A percentile compares a stretch with the other conserved stretches of the same genome.
phyloP scores from a whole-genome alignment of 1,140 invertebrate species.

The Samia ricini region DNA sequence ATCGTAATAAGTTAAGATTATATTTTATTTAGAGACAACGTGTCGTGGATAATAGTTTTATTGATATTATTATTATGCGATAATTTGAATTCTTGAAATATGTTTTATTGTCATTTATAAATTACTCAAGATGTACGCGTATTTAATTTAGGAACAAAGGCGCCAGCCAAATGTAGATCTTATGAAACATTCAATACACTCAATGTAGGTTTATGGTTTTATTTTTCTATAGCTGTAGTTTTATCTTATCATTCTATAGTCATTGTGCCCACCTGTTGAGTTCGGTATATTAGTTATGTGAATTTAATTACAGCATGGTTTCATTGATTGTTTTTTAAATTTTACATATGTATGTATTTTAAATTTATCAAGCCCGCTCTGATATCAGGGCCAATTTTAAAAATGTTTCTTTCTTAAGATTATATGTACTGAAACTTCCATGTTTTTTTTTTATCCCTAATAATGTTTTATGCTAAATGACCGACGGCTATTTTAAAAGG shows the following conservation, averaged over 20 bases:
- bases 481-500: neutral
- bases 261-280: conserved; percentile 64
- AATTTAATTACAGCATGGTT: conserved; percentile 10
- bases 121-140: neutral
- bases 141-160: conserved; percentile 19
- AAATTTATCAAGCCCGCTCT: neutral
- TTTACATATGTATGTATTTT: neutral
- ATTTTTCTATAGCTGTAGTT: conserved; percentile 35
- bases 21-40: neutral
- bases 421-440: neutral
- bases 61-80: conserved; percentile 21
- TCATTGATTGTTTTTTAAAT: neutral
- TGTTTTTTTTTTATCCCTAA: neutral
- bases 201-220: conserved; percentile 30
- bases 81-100: neutral
- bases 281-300: conserved; percentile 39
- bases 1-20: neutral
- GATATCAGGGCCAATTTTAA: neutral
- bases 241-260: conserved; percentile 48
- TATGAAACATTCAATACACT: conserved; percentile 25
- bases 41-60: conserved; percentile 17
- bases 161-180: conserved; percentile 31
- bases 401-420: neutral
- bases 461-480: neutral
- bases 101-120: neutral